phyloP scores from a whole-genome alignment of 2,797 vertebrate species.

The Apogon talboti region DNA sequence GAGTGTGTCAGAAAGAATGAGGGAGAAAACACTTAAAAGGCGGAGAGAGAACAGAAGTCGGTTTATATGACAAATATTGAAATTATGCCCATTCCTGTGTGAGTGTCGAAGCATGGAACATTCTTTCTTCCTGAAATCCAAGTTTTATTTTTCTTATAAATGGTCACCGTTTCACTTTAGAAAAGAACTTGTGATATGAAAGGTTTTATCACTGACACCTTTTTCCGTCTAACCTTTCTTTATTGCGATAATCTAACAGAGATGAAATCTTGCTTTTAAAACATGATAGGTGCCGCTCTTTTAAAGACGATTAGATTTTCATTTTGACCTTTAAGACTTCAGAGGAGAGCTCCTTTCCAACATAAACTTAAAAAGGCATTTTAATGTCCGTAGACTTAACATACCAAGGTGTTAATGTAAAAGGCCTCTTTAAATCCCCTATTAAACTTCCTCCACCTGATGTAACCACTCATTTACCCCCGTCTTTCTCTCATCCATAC shows the following conservation, averaged over 20 bases:
- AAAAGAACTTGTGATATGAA: constrained; percentile 35
- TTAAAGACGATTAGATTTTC: constrained; percentile 62
- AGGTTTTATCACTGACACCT: constrained; percentile 54
- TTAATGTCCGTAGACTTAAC: constrained; percentile 51
- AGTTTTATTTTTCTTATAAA: constrained; percentile 2
- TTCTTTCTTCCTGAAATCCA: constrained; percentile 4
- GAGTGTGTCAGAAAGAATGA: constrained; percentile 21
- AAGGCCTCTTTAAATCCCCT: constrained; percentile 32
- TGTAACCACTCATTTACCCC: constrained; percentile 1
- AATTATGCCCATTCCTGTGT: not conserved
- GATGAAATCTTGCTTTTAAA: constrained; percentile 69
- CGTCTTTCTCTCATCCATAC: constrained; percentile 14
- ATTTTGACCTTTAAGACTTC: constrained; percentile 75
- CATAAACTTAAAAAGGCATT: constrained; percentile 44
- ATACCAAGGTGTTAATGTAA: constrained; percentile 36
- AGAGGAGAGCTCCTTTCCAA: constrained; percentile 44
- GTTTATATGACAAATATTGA: constrained; percentile 1
- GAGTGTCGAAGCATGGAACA: constrained; percentile 10
- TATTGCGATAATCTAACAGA: constrained; percentile 64
- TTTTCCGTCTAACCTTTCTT: constrained; percentile 72
- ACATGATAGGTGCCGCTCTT: constrained; percentile 31
- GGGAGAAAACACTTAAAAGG: not conserved
- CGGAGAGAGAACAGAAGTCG: constrained; percentile 14
- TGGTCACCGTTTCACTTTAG: constrained; percentile 14
- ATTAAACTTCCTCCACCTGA: constrained; percentile 24